Evolutionary conservation across 1,140 invertebrate genomes (phyloP).

Genomic region (Nasonia vitripennis): DNA sequence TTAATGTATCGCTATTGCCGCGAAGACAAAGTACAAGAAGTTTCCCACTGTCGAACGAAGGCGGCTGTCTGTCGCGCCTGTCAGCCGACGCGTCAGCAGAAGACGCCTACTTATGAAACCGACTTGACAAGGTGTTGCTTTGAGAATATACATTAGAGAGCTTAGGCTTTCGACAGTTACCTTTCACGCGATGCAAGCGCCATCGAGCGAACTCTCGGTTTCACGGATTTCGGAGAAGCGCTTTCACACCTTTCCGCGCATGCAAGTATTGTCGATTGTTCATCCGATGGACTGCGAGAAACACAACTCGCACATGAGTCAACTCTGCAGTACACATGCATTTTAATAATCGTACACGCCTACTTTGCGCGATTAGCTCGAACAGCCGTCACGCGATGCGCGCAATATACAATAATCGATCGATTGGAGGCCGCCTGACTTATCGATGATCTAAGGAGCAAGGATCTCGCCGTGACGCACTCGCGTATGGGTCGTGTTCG

Average conservation of each 20-base stretch:
- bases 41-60: conserved; percentile 10
- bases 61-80: neutral
- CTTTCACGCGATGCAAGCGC: neutral
- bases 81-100: conserved; percentile 1
- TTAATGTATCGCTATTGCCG: neutral
- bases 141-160: conserved; percentile 8
- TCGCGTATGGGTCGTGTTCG: neutral
- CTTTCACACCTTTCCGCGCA: neutral
- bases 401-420: neutral
- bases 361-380: neutral
- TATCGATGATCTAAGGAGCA: conserved; percentile 28
- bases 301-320: neutral
- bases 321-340: neutral
- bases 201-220: neutral
- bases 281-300: neutral
- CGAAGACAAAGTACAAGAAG: conserved; percentile 7
- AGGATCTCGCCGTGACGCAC: conserved; percentile 1
- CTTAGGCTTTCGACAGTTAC: neutral
- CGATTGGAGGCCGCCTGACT: neutral
- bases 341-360: neutral
- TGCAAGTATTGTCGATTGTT: neutral
- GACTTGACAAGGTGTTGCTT: conserved; percentile 23
- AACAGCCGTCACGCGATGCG: no score
- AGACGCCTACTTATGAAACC: neutral
- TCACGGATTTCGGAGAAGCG: neutral